Conservation (phyloP, 2,888 invertebrate genomes). For the Osmoderma eremita region DNA sequence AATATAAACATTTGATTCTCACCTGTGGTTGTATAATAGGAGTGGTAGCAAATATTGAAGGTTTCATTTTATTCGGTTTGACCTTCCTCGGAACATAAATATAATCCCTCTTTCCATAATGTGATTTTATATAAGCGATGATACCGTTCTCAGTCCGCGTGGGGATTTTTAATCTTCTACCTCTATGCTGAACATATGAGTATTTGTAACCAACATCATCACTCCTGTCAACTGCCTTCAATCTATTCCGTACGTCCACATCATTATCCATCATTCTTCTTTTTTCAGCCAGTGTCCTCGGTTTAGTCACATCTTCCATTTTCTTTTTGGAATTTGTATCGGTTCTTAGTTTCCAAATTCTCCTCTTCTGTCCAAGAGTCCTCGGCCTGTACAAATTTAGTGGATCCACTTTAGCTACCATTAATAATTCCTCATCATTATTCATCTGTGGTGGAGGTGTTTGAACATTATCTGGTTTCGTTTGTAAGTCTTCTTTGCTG, state of each 20-base stretch:
- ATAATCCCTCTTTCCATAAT: conserved; percentile 31
- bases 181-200: conserved; percentile 45
- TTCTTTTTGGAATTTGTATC: conserved; percentile 42
- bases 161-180: conserved; percentile 43
- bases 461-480: neutral
- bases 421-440: conserved; percentile 27
- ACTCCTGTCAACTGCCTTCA: neutral
- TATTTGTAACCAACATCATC: conserved; percentile 12
- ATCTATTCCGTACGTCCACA: conserved; percentile 9
- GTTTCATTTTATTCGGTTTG: conserved; percentile 38
- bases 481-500: conserved; percentile 28
- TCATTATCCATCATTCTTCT: conserved; percentile 32
- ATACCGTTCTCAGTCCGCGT: conserved; percentile 40
- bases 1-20: neutral
- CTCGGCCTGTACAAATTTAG: conserved; percentile 38
- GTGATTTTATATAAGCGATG: conserved; percentile 40
- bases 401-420: conserved; percentile 30
- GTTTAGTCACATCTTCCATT: conserved; percentile 57
- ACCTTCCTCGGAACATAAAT: conserved; percentile 39
- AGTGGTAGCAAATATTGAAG: conserved; percentile 38
- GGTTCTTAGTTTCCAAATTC: conserved; percentile 28
- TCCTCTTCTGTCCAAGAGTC: conserved; percentile 35
- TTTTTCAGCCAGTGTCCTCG: conserved; percentile 67
- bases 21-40: conserved; percentile 16
- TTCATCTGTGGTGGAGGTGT: neutral